Conservation (phyloP, 2,797 vertebrate species). For the Ceyx erithaca region DNA sequence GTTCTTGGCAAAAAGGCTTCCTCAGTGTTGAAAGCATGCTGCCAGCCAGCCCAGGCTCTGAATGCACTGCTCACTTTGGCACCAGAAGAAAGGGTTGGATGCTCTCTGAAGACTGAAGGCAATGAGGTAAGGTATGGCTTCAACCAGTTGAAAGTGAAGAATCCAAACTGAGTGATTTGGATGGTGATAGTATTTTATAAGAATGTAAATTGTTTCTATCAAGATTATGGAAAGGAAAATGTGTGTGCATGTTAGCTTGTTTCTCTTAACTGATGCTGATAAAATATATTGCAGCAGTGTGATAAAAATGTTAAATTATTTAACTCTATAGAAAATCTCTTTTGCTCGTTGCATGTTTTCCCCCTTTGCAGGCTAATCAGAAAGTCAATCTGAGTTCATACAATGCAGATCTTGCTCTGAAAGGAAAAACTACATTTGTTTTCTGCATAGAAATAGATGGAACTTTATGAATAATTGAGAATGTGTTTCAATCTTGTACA, state of each 20-base stretch:
- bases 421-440: not conserved
- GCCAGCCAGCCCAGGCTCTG: not conserved
- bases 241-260: not conserved
- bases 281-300: not conserved
- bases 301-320: not conserved
- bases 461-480: not conserved
- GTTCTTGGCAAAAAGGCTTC: slow-evolving; percentile 44
- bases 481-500: slow-evolving; percentile 6
- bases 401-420: not conserved
- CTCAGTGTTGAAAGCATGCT: not conserved
- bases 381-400: not conserved
- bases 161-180: not conserved
- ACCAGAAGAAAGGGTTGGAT: slow-evolving; percentile 57
- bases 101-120: slow-evolving; percentile 37
- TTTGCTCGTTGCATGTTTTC: not conserved
- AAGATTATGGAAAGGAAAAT: not conserved
- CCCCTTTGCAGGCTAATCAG: not conserved
- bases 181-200: not conserved
- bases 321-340: not conserved
- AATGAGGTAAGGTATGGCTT: slow-evolving; percentile 60
- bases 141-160: not conserved
- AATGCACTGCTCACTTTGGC: slow-evolving; percentile 22
- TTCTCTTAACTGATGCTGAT: not conserved
- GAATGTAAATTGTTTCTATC: not conserved
- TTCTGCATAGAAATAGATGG: not conserved